Percentiles rank a stretch among this genome's conserved stretches.
Conservation (phyloP, 1,140 invertebrate genomes). For the Saccostrea echinata region DNA sequence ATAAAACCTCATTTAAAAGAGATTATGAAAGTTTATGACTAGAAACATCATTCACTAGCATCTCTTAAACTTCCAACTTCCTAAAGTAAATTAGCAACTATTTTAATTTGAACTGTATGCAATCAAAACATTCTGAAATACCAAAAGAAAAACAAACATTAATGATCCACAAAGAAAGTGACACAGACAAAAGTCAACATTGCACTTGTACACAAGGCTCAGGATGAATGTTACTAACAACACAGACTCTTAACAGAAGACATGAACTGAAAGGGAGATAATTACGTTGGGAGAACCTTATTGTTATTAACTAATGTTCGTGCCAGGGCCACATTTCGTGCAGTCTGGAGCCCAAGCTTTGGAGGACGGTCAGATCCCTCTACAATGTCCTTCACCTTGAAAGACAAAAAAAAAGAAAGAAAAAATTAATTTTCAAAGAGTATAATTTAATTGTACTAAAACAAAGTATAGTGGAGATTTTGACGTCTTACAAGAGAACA, state of each 20-base stretch:
- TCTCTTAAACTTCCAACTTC: neutral
- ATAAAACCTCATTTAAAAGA: neutral
- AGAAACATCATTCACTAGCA: neutral
- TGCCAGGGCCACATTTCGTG: slow-evolving; percentile 62
- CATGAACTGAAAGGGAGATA: neutral
- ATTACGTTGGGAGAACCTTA: slow-evolving; percentile 29
- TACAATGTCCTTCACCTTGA: slow-evolving; percentile 65
- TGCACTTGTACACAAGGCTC: neutral
- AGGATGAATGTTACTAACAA: neutral
- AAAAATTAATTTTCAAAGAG: too few relatives aligned
- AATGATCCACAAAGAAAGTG: neutral
- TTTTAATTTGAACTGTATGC: too few relatives aligned
- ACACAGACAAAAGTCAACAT: neutral
- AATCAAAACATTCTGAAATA: neutral
- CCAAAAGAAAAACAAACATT: neutral
- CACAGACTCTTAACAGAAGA: neutral
- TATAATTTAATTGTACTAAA: too few relatives aligned
- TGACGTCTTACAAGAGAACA: too few relatives aligned
- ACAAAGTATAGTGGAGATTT: too few relatives aligned
- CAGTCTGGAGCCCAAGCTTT: slow-evolving; percentile 63
- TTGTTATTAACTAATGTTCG: slow-evolving; percentile 47
- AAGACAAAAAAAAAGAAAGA: neutral
- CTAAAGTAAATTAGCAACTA: too few relatives aligned
- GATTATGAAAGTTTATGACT: neutral
- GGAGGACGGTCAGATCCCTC: slow-evolving; percentile 61